Conservation (phyloP, 2,113 vertebrate species). For the Desmodus rotundus region DNA sequence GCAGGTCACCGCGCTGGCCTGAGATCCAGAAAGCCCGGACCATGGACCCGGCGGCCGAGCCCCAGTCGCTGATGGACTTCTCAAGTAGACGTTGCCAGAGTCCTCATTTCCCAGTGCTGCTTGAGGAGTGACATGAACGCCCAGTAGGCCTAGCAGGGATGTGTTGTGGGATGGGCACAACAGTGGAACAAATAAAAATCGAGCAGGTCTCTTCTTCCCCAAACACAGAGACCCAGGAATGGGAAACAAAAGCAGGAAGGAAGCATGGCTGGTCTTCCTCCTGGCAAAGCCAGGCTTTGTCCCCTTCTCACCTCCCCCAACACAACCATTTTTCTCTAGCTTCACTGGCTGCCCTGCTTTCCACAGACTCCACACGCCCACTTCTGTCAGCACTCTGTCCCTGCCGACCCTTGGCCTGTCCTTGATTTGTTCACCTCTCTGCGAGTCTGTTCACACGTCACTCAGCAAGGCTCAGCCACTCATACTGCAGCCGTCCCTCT, state of each 20-base stretch:
- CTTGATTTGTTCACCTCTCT: background rate
- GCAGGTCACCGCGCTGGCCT: background rate
- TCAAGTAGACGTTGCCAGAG: background rate
- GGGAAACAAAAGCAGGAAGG: background rate
- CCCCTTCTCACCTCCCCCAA: background rate
- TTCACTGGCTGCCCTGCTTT: background rate
- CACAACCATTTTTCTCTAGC: background rate
- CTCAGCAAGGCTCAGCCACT: background rate
- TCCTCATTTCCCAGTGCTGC: background rate
- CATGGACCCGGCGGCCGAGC: background rate
- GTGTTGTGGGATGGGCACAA: background rate
- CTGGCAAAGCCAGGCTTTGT: background rate
- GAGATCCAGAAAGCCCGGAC: background rate
- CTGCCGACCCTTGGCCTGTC: background rate
- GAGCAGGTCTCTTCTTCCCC: background rate
- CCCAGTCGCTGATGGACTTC: background rate
- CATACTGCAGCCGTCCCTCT: background rate
- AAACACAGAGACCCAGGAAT: background rate
- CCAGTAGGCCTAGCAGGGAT: background rate
- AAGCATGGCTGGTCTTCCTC: background rate
- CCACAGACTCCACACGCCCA: background rate
- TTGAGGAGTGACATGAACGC: background rate
- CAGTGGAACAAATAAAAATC: background rate
- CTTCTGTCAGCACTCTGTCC: background rate
- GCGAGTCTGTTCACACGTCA: background rate